Evolutionary conservation across 2,888 invertebrate species (phyloP).

Genomic region (Drosophila ezoana): DNA sequence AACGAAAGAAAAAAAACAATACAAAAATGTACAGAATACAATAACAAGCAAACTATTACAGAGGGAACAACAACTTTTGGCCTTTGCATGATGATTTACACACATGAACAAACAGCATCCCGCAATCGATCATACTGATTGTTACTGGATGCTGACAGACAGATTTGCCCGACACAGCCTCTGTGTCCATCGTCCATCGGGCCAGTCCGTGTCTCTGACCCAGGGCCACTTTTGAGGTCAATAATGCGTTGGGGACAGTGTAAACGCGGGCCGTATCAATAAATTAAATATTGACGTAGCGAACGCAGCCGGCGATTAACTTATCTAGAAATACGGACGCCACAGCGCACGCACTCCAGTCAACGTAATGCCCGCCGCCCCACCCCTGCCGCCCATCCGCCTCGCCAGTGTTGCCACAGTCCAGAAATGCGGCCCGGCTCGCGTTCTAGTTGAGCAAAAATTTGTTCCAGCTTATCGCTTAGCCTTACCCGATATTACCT

Average conservation of each 20-base stretch:
- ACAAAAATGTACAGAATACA: no score
- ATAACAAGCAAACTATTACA: constrained; percentile 1
- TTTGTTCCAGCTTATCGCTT: constrained; percentile 47
- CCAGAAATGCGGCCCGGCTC: neutral
- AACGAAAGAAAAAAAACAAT: neutral
- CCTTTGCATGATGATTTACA: constrained; percentile 34
- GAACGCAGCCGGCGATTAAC: constrained; percentile 44
- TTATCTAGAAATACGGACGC: constrained; percentile 40
- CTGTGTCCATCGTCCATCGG: no score
- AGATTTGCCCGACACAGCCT: constrained; percentile 1
- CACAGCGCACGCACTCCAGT: constrained; percentile 9
- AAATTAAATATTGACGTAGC: constrained; percentile 62
- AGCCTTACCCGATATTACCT: constrained; percentile 46
- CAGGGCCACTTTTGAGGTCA: constrained; percentile 40
- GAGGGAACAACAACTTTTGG: neutral
- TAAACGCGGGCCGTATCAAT: constrained; percentile 32
- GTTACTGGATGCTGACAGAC: constrained; percentile 8
- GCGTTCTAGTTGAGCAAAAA: constrained; percentile 6
- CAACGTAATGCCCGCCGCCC: neutral
- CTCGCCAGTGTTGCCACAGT: neutral
- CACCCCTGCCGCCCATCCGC: neutral
- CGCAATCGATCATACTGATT: constrained; percentile 57
- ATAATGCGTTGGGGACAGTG: constrained; percentile 35
- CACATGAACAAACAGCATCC: constrained; percentile 31
- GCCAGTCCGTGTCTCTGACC: neutral